Conservation (phyloP, 2,888 invertebrate species). For the Adelognathus sp. region DNA sequence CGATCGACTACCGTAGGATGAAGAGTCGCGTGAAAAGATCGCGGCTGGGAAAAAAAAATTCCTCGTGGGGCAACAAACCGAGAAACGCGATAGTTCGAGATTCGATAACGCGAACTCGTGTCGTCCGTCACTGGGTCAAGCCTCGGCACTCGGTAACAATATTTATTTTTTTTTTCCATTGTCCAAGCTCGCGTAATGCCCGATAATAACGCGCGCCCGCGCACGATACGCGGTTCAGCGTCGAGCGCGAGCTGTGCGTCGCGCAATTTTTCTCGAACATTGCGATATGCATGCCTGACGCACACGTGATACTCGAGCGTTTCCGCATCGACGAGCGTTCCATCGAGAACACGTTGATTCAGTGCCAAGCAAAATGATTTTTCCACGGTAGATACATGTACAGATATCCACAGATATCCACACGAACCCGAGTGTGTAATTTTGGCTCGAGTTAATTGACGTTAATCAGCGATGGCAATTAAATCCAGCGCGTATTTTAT, state of each 20-base stretch:
- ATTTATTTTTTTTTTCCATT: no score
- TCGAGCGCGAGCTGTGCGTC: background rate
- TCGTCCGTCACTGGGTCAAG: background rate
- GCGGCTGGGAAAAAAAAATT: no score
- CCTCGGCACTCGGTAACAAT: background rate
- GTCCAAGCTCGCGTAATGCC: background rate
- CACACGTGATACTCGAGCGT: background rate
- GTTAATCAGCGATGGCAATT: slow-evolving; percentile 21
- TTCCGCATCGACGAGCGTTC: background rate
- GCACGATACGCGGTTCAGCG: background rate
- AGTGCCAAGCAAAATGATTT: background rate
- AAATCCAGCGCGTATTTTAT: background rate
- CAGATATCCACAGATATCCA: no score
- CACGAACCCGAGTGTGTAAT: background rate
- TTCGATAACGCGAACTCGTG: slow-evolving; percentile 5
- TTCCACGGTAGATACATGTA: background rate
- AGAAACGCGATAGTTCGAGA: background rate
- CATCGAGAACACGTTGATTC: background rate
- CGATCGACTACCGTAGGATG: no score
- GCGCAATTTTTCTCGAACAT: background rate
- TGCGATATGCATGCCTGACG: background rate
- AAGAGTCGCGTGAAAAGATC: no score
- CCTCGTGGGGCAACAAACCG: no score
- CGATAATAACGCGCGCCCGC: background rate
- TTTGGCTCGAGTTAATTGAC: slow-evolving; percentile 18